Percentiles rank a stretch among this genome's conserved stretches.
Conservation (phyloP, 2,888 invertebrate genomes). For the Heliconius aoede region DNA sequence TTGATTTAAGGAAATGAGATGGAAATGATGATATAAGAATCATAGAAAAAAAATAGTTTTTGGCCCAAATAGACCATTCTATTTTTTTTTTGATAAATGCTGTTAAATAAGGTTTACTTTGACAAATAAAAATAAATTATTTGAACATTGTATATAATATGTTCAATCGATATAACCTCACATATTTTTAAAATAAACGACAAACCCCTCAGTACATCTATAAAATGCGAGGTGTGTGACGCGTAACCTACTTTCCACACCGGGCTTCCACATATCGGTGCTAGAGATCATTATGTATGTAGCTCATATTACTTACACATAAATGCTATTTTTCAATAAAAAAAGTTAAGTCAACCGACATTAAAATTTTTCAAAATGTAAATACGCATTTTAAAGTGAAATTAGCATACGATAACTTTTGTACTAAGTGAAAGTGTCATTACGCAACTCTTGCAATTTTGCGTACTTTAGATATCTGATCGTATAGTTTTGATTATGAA, state of each 20-base stretch:
- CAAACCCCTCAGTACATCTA: slow-evolving; percentile 72
- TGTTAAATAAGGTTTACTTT: too few species aligned
- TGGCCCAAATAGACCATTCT: too few species aligned
- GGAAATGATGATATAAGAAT: too few species aligned
- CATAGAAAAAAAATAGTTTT: neutral
- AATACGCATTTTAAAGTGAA: slow-evolving; percentile 70
- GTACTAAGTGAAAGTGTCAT: slow-evolving; percentile 78
- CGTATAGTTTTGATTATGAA: neutral
- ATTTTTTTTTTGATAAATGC: too few species aligned
- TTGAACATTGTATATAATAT: too few species aligned
- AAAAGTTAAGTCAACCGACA: slow-evolving; percentile 53
- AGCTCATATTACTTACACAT: slow-evolving; percentile 55
- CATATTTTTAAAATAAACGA: slow-evolving; percentile 63
- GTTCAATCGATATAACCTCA: slow-evolving; percentile 53
- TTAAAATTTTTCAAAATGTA: slow-evolving; percentile 68
- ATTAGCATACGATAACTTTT: slow-evolving; percentile 71
- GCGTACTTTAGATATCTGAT: slow-evolving; percentile 22
- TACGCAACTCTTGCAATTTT: slow-evolving; percentile 78
- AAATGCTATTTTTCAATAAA: slow-evolving; percentile 60
- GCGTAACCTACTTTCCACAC: slow-evolving; percentile 78
- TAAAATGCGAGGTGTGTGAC: slow-evolving; percentile 80
- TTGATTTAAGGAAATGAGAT: neutral
- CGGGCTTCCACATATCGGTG: slow-evolving; percentile 72
- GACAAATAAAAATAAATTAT: too few species aligned
- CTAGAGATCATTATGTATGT: slow-evolving; percentile 48